Base-by-base conservation (phyloP, 2,888 invertebrate species). In the Cephalotes varians region DNA sequence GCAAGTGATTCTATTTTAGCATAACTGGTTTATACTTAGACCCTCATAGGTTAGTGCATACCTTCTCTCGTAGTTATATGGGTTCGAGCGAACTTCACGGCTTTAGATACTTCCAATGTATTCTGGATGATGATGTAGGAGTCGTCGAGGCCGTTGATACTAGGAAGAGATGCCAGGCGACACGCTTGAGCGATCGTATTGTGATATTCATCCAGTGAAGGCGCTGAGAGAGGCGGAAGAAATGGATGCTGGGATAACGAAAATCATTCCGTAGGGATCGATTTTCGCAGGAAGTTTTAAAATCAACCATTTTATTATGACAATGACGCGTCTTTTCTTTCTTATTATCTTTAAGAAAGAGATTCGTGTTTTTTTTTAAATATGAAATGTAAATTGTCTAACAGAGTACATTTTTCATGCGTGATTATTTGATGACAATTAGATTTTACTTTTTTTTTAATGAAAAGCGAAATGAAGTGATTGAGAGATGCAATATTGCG, bases 151-250 rank as follows among this genome's bases (percentile, higher is more conserved):
- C 83, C 85, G 86, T 87, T 88, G 92, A 92, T 91, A 91, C 88
- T 90, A 83, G 89, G 87, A 87, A 90, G 89, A 91, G 90, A 91
- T 92, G 92, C 92, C 92, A 81, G 91, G 89, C 86, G 91, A 86
- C 87, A 91, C 92, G 92, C 92, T 91, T 87, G 89, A 91, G 76
- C 88, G 91, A 90, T 86, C 84, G 90, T 88, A 92, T 92, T 93
- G 92, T 92, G 86, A 72, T 76, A 79, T 73, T 82, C 81, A 69
- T 77, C 81, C 65, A 40, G 44, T 18, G 34, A 60, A 60, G 83
- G 73, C 79, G 84, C 83, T 71, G 82, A 83, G 84, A 84, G 81
- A 51, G 60, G 62, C n/a, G 72, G 86, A 81, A 83, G 84, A 77
- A 87, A 74, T 34, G 72, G 79, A 47, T 81, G 72, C 76, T 71